Evolutionary conservation across 2,113 vertebrate species (phyloP), one percentile per base, ranked within the genome.

Genomic region (Apus apus): DNA sequence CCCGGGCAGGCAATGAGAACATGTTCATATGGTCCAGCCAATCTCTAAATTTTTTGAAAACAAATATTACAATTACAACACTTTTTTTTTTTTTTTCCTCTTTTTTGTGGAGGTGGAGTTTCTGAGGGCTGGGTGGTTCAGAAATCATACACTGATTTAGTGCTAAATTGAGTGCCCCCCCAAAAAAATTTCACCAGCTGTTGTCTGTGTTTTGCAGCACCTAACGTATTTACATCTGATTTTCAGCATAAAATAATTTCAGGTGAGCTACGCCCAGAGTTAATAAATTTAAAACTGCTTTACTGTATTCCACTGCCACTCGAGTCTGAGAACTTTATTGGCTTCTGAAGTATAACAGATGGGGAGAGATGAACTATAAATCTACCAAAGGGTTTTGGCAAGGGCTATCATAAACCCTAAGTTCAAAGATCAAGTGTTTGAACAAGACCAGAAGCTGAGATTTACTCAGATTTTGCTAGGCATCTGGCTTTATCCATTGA

Each of bases 1-100:
- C 98, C 98, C 97, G 98, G 99, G 99, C 97, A 98, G 98, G 98
- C 98, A 99, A 98, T 99, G 99, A 99, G 99, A 99, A 99, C 98
- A 97, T 98, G 98, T 98, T 99, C 99, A 99, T 99, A 99, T 99
- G 99, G 99, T 97, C 97, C 8, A 98, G 97, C 98, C 95, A 88
- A 80, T 97, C 96, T 97, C 98, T 96, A 92, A 65, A 97, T 97
- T 98, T 98, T 98, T 98, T 97, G 97, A 97, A 96, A 96, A 97
- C 97, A 98, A 98, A 98, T 98, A 97, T 97, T 94, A 97, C 97
- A 97, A 96, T 96, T n/a, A n/a, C n/a, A n/a, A n/a, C n/a, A n/a
- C n/a, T n/a, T n/a, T n/a, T n/a, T n/a, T n/a, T n/a, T n/a, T n/a
- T n/a, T n/a, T n/a, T n/a, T n/a, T n/a, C n/a, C n/a, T 48, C 16